These are phyloP conservation scores for Bradypodion pumilum DNA, from an alignment of 2,797 vertebrate species.

Conservation along the genomic window DNA sequence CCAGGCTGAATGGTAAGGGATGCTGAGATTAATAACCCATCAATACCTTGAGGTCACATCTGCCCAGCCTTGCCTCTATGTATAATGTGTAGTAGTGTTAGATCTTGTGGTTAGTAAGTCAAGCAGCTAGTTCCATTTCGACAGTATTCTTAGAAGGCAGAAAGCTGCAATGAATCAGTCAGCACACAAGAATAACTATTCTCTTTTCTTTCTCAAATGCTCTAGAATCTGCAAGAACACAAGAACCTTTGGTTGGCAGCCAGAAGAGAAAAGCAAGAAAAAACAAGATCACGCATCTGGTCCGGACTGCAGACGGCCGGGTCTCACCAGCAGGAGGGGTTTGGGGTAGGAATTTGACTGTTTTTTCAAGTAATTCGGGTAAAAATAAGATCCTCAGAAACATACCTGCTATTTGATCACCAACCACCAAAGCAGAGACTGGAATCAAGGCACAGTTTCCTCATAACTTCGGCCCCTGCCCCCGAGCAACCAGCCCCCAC, in stretches of 20 bases:
- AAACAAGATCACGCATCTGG: slow-evolving; percentile 97
- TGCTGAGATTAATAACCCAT: background rate
- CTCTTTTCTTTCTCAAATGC: slow-evolving; percentile 74
- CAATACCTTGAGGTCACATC: background rate
- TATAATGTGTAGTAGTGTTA: no score
- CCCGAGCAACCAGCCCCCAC: no score
- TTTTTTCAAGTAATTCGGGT: no score
- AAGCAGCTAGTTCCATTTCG: slow-evolving; percentile 63
- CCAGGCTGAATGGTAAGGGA: background rate
- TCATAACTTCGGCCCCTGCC: no score
- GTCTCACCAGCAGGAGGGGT: slow-evolving; percentile 89
- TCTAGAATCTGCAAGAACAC: slow-evolving; percentile 80
- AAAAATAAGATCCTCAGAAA: no score
- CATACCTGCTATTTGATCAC: no score
- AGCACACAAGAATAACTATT: slow-evolving; percentile 80
- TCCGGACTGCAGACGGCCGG: slow-evolving; percentile 90
- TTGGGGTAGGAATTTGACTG: slow-evolving; percentile 69
- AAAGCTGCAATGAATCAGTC: slow-evolving; percentile 73
- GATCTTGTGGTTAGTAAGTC: background rate
- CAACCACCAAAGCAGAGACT: no score
- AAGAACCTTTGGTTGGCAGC: slow-evolving; percentile 94
- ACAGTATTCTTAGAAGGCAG: slow-evolving; percentile 82
- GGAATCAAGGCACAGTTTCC: no score
- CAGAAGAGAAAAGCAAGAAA: slow-evolving; percentile 99
- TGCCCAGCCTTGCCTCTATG: background rate